A percentile compares a stretch with the other conserved stretches of the same genome.
Conservation (phyloP, 1,140 invertebrate genomes). For the Alviniconcha marisindica region DNA sequence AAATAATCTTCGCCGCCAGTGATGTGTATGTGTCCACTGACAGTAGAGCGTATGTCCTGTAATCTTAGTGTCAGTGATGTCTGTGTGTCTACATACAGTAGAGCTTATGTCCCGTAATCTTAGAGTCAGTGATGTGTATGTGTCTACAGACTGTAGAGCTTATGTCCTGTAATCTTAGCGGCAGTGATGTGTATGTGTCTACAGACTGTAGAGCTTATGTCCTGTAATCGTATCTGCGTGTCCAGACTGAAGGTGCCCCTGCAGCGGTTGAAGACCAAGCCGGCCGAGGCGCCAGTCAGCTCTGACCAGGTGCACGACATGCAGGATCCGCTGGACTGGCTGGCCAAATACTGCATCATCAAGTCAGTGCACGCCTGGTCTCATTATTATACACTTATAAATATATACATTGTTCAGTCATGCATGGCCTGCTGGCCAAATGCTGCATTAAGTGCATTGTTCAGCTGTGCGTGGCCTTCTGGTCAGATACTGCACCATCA, state of each 20-base stretch:
- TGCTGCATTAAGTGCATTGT: no score
- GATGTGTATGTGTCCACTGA: no score
- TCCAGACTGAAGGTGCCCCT: slow-evolving; percentile 43
- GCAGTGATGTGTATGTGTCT: neutral
- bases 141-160: neutral
- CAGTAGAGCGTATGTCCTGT: no score
- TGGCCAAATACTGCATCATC: slow-evolving; percentile 75
- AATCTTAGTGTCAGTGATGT: neutral
- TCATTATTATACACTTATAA: no score
- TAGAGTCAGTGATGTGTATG: neutral
- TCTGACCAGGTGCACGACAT: slow-evolving; percentile 61
- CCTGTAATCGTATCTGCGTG: neutral
- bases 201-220: neutral
- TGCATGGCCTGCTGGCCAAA: no score
- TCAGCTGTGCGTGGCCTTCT: no score
- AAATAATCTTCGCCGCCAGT: no score
- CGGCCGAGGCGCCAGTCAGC: slow-evolving; percentile 67
- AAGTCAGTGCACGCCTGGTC: slow-evolving; percentile 65
- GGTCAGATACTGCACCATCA: neutral
- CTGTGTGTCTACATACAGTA: neutral
- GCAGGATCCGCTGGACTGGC: slow-evolving; percentile 70
- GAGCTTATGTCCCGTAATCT: neutral
- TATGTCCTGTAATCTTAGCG: neutral
- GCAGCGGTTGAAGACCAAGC: slow-evolving; percentile 44
- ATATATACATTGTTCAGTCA: no score